These are phyloP conservation scores for Mormyrops attenuatus DNA, from an alignment of 2,797 vertebrate species.

Conservation along the genomic window DNA sequence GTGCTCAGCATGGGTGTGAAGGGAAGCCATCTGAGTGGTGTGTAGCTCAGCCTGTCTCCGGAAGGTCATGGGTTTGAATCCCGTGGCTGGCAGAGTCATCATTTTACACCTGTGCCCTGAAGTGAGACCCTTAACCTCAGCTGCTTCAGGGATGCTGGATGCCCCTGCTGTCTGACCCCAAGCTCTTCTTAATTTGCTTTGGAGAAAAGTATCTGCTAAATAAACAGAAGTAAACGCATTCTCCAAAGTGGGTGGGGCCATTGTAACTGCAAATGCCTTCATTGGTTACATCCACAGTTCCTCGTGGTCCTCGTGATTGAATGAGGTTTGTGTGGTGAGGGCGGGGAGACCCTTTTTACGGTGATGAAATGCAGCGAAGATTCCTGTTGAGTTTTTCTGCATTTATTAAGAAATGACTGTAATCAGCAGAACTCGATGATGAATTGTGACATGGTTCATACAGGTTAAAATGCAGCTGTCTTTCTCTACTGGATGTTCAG, in stretches of 20 bases:
- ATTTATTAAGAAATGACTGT: not conserved
- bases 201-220: not conserved
- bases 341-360: not conserved
- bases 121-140: not conserved
- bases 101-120: not conserved
- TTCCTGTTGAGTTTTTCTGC: not conserved
- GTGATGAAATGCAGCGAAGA: not conserved
- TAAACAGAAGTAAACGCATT: not conserved
- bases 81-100: not conserved
- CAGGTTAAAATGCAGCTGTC: constrained; percentile 1
- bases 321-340: not conserved
- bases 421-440: not conserved
- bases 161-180: not conserved
- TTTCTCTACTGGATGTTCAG: not conserved
- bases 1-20: not conserved
- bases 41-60: not conserved
- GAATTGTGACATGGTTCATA: not conserved
- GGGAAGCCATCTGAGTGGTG: not conserved
- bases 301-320: not conserved
- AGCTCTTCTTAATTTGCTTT: not conserved
- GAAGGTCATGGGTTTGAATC: not conserved
- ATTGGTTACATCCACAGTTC: not conserved
- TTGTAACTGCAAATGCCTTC: not conserved
- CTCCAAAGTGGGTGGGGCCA: not conserved
- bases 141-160: not conserved